Conservation (phyloP, 2,113 vertebrate genomes). For the Indicator indicator region DNA sequence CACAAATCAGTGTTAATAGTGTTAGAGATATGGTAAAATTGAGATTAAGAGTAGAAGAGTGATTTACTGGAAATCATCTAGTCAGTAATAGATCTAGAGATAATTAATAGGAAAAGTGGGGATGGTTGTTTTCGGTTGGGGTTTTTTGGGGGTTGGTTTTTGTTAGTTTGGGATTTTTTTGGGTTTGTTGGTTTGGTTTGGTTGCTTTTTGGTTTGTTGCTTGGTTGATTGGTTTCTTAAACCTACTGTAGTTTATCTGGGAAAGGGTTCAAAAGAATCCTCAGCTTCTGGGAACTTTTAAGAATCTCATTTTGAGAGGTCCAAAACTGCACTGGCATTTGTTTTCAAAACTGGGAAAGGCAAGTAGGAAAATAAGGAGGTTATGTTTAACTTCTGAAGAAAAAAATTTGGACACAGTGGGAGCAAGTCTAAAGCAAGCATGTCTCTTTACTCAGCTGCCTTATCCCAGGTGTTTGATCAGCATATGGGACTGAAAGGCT, state of each 20-base stretch:
- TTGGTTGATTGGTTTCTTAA: background rate
- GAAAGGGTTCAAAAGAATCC: background rate
- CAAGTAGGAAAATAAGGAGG: background rate
- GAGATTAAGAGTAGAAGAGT: background rate
- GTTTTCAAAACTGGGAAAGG: background rate
- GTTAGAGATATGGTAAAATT: background rate
- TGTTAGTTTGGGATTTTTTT: background rate
- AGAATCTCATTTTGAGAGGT: background rate
- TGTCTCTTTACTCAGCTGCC: slow-evolving; percentile 63
- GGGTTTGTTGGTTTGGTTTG: background rate
- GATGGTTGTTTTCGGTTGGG: background rate
- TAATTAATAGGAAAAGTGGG: background rate
- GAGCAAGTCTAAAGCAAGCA: background rate
- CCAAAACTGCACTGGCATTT: background rate
- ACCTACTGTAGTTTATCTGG: background rate
- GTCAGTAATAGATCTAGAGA: background rate
- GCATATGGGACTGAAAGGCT: background rate
- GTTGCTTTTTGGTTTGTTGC: background rate
- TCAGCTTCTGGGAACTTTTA: background rate
- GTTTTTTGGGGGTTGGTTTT: background rate
- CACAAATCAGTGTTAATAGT: background rate
- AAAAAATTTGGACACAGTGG: background rate
- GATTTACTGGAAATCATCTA: background rate
- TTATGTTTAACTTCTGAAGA: background rate
- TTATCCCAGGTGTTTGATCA: slow-evolving; percentile 41